Evolutionary conservation across 2,797 vertebrate genomes (phyloP), one percentile per base, ranked within the genome.

Genomic region (Lemur catta): DNA sequence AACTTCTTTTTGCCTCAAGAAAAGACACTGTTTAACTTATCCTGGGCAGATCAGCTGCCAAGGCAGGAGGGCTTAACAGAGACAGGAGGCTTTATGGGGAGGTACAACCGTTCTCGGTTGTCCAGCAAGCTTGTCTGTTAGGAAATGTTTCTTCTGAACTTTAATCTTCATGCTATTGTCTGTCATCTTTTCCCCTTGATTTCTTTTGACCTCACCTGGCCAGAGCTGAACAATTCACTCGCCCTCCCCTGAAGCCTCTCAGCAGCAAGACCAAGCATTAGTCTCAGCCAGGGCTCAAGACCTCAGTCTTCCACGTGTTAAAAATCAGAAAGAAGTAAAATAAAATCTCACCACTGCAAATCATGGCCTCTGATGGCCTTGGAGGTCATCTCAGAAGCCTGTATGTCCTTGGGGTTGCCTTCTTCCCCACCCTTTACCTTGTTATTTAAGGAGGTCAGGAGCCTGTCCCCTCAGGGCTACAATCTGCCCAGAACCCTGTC

Each of bases 261-360:
- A 35, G 7, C 13, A 4, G 28, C 9, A 15, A 33, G 48, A 43
- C 9, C n/a, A 24, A 12, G 12, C 28, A 18, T 61, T 41, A 52
- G 14, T 11, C 10, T 24, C 18, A 46, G 9, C 15, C 11, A n/a
- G 20, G 20, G 38, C 17, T n/a, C 11, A 50, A 24, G 38, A 52
- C 15, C 13, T 52, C 14, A 7, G 2, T 15, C 17, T 5, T 74
- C 7, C 0, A 15, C 0, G 0, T 18, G 12, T 6, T 30, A 33
- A 48, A 65, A 13, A 38, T 10, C 4, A 26, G 72, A 52, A 52
- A 43, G 24, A 43, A 63, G 2, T 4, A 75, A 48, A 33, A 33
- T 22, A 46, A 41, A 30, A 12, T 15, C 1, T 30, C 30, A 24
- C 15, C 3, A 1, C 13, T 43, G 55, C n/a, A 71, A 13, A 2